Base-by-base conservation (phyloP, 2,888 invertebrate genomes). In the Busseola fusca region DNA sequence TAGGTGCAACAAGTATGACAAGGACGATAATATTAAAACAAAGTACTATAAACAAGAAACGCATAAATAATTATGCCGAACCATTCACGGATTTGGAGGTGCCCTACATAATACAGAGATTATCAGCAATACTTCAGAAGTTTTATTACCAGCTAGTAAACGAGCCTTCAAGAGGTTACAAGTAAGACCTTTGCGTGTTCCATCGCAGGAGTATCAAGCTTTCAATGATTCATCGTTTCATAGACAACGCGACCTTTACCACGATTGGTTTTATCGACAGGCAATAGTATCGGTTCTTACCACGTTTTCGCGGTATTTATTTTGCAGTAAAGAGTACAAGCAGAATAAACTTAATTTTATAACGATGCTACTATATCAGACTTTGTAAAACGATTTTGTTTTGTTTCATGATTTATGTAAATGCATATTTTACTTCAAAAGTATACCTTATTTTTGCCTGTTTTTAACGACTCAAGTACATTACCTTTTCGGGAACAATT, bases 101-200 rank as follows among this genome's bases (percentile, higher is more conserved):
- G 48, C 21, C 21, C 48, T 48, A 48, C 21, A 48, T 3, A 21
- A 48, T 45, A 21, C 1, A 48, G 21, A 48, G 21, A 21, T 21
- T 48, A 21, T 18, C 21, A 10, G 48, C 48, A 50, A 10, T 21
- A n/a, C n/a, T 7, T 65, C 27, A 6, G 10, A 45, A 59, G 1
- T 58, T 69, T 67, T 77, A 83, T 70, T 62, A 27, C 34, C 54
- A 57, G 45, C 10, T 12, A n/a, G 69, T 72, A 58, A 84, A 84
- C 73, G 74, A 74, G 58, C 70, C 72, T 63, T 58, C 56, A 76
- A 77, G 56, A 66, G 18, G 66, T 66, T 65, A 80, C 77, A n/a
- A 78, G 75, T 74, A 75, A 81, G 87, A 87, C 89, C 90, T 90
- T 90, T 90, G 90, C 90, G 89, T 90, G 90, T 81, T 76, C 78